Evolutionary conservation across 2,888 invertebrate genomes (phyloP), one percentile per base, ranked within the genome.

Genomic region (Brenthis daphne): DNA sequence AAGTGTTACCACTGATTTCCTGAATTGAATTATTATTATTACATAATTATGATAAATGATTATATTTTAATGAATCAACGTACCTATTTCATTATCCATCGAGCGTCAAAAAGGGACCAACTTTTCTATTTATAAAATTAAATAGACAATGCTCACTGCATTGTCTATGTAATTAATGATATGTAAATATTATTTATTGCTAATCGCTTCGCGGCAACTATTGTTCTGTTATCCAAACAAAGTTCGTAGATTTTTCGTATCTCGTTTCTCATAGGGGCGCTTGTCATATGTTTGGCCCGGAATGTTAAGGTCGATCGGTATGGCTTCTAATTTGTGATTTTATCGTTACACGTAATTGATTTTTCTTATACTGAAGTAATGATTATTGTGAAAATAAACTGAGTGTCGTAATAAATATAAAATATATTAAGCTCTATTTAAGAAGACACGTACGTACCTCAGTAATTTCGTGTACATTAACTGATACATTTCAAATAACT

Each of bases 161-260:
- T 60, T 60, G 29, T 33, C 33, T 3, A 48, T 50, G n/a, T 29
- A 80, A 86, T 87, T 82, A 81, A 85, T 43, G 37, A 11, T 80
- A 83, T 82, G 80, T 80, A 82, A 86, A 88, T 87, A 77, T 80
- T 83, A 83, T 80, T 79, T 81, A 82, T 82, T 76, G 77, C n/a
- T 54, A 54, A 68, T 60, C 56, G 51, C 13, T n/a, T 51, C 64
- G 33, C 56, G 13, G 13, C 75, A 11, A 74, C 77, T 77, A 83
- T 85, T 82, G 81, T 85, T 79, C 76, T 53, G 48, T 37, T 56
- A 60, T 50, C 51, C 47, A 24, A 58, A 58, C 58, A 20, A 43
- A 33, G 20, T 48, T 58, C 51, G 5, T 51, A 54, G 58, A 55
- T 65, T 48, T 55, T 68, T 65, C 68, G 61, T 58, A 57, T 65